Conservation (phyloP, 1,140 invertebrate species). For the Sinonovacula constricta region DNA sequence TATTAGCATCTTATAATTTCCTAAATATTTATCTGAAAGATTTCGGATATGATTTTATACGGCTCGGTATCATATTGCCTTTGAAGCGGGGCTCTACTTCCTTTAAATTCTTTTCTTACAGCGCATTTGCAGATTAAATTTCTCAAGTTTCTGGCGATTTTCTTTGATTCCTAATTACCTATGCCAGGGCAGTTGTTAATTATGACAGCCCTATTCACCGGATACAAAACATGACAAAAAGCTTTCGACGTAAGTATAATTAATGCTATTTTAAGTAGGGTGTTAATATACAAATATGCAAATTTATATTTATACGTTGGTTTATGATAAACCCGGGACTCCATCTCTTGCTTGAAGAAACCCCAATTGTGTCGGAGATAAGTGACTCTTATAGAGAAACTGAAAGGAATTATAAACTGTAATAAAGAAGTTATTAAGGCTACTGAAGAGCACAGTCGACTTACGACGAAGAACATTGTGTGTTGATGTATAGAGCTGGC, state of each 20-base stretch:
- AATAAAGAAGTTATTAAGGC: too few relatives aligned
- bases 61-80: constrained; percentile 10
- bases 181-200: constrained; percentile 31
- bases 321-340: too few relatives aligned
- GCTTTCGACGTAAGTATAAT: constrained; percentile 31
- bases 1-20: constrained; percentile 46
- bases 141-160: constrained; percentile 15
- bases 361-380: too few relatives aligned
- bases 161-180: constrained; percentile 42
- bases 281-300: neutral
- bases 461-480: too few relatives aligned
- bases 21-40: constrained; percentile 40
- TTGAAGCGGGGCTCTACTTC: constrained; percentile 11
- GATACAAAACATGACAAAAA: constrained; percentile 33
- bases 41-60: constrained; percentile 27
- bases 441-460: too few relatives aligned
- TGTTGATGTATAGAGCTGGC: too few relatives aligned
- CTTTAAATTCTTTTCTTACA: constrained; percentile 11
- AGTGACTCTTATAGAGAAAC: too few relatives aligned
- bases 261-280: constrained; percentile 43
- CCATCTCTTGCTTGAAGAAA: too few relatives aligned
- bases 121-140: constrained; percentile 36
- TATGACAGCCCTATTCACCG: constrained; percentile 22
- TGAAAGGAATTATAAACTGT: too few relatives aligned
- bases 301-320: neutral